Evolutionary conservation across 2,797 vertebrate genomes (phyloP).

Genomic region (Acomys russatus): DNA sequence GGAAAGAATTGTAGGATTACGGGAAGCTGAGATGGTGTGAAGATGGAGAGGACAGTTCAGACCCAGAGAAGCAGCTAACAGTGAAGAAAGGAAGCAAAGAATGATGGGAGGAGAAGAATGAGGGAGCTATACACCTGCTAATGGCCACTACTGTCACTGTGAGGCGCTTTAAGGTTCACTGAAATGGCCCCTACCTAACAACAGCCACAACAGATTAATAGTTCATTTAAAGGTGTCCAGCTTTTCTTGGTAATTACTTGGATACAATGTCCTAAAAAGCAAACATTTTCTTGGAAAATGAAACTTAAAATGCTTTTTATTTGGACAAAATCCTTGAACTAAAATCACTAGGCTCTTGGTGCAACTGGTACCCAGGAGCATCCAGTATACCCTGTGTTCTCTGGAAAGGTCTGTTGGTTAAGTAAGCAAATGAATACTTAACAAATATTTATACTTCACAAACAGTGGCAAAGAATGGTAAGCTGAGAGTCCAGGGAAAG

Average conservation of each 20-base stretch:
- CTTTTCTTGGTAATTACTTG: slow-evolving; percentile 5
- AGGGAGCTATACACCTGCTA: neutral
- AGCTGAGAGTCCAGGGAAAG: neutral
- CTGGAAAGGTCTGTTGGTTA: neutral
- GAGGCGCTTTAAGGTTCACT: neutral
- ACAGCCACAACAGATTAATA: neutral
- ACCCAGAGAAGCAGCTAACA: neutral
- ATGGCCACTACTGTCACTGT: neutral
- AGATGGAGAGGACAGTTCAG: neutral
- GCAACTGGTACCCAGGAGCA: neutral
- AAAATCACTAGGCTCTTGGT: neutral
- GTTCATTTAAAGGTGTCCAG: neutral
- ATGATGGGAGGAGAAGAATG: neutral
- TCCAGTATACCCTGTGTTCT: neutral
- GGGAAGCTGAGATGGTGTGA: neutral
- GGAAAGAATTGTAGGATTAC: neutral
- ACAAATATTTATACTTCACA: neutral
- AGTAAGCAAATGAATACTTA: neutral
- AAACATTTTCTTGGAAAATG: slow-evolving; percentile 28
- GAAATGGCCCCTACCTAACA: neutral
- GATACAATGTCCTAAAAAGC: neutral
- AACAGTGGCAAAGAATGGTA: neutral
- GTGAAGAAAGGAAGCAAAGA: neutral
- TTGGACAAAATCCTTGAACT: slow-evolving; percentile 2
- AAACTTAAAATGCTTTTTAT: slow-evolving; percentile 57